Base-by-base conservation (phyloP, 2,113 vertebrate species). In the Sitta europaea region DNA sequence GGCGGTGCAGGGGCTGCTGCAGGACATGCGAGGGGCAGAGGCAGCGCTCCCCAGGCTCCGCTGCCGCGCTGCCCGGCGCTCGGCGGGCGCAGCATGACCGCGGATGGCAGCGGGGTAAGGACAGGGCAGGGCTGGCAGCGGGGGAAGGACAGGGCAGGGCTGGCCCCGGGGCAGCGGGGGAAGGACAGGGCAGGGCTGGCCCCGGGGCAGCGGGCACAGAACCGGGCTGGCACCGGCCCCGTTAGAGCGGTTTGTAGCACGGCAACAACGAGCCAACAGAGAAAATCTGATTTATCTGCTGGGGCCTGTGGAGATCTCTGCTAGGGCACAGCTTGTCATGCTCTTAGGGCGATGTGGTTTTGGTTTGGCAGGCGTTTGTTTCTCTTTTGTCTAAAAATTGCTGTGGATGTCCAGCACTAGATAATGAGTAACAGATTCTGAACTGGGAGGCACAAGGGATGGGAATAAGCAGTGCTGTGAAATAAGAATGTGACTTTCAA, bases 71-170 rank as follows among this genome's bases (percentile, higher is more conserved):
- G 97, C 17, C 97, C 96, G 0, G 97, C 97, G 2, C 91, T 97
- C 55, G 95, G 98, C 74, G 62, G 28, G 0, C 92, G 38, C 63
- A 98, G 97, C 57, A n/a, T 88, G 72, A 95, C 95, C 10, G 50
- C 81, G 9, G 95, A 97, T 45, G 79, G 88, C 88, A 97, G 90
- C 92, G 97, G 96, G 97, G 98, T 99, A 95, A 98, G 98, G 95
- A 10, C 59, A 9, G 40, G 2, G 19, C 12, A 4, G 13, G 45
- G 10, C 6, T 8, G 22, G 43, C 40, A n/a, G 40, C 40, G 40
- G 40, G 40, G 40, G 40, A 40, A 40, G 40, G 40, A 13, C 40
- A 13, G 40, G 40, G 40, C 10, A 4, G 13, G 40, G 10, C 6
- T 8, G 22, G 43, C 40, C n/a, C 40, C 40, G 22, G 43, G 79